Conservation (phyloP, 2,888 invertebrate species). For the Phortica magna region DNA sequence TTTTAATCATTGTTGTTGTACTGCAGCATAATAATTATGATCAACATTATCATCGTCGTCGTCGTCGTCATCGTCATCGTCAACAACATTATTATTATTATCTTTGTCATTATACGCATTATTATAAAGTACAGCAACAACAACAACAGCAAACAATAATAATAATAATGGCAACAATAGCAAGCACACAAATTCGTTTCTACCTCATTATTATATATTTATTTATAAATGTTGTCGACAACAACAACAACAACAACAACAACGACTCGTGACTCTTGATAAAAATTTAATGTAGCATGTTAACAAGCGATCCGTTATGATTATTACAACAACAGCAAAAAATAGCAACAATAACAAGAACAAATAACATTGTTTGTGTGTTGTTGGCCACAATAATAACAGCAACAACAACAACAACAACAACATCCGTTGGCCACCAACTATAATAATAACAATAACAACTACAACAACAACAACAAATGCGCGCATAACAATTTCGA, state of each 20-base stretch:
- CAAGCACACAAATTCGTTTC: background rate
- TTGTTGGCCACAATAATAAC: slow-evolving; percentile 49
- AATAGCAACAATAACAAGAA: background rate
- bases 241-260: background rate
- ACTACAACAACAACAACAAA: background rate
- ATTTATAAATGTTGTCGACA: background rate
- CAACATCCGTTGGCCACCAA: background rate
- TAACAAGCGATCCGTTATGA: slow-evolving; percentile 70
- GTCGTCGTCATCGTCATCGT: background rate
- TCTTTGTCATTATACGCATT: background rate
- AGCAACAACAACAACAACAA: background rate
- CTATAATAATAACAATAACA: slow-evolving; percentile 1
- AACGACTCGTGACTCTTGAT: slow-evolving; percentile 59
- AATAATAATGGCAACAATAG: background rate
- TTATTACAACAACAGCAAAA: slow-evolving; percentile 40
- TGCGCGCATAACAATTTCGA: slow-evolving; percentile 17
- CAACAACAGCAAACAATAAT: background rate
- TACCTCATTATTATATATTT: background rate
- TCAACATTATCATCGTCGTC: background rate
- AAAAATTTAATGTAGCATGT: slow-evolving; percentile 70
- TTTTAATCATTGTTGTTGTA: slow-evolving; percentile 9
- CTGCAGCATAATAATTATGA: background rate
- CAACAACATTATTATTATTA: background rate
- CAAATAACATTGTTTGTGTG: background rate
- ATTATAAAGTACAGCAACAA: background rate